phyloP scores from a whole-genome alignment of 1,140 invertebrate genomes.

The Acromyrmex heyeri region DNA sequence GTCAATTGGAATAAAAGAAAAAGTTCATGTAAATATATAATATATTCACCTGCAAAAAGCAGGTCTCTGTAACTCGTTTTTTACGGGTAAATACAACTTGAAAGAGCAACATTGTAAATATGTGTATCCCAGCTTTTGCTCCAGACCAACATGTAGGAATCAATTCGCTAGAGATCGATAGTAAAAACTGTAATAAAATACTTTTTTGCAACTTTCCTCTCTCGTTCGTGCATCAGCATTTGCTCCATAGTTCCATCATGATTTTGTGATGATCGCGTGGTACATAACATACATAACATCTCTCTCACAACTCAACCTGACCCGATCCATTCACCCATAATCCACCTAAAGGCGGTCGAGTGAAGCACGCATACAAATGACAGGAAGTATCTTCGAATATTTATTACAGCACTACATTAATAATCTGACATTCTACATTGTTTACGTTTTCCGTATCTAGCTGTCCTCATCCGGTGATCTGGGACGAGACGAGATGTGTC shows the following conservation, averaged over 20 bases:
- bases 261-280: slow-evolving; percentile 25
- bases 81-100: no score
- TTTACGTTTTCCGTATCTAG: slow-evolving; percentile 21
- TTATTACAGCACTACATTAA: slow-evolving; percentile 43
- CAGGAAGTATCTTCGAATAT: slow-evolving; percentile 41
- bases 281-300: neutral
- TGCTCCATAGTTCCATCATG: neutral
- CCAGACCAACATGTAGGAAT: neutral
- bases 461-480: neutral
- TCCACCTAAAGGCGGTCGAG: neutral
- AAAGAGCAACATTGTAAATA: neutral
- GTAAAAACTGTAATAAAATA: neutral
- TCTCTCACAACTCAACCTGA: neutral
- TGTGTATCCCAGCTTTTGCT: neutral
- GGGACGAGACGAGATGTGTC: slow-evolving; percentile 14
- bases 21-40: neutral
- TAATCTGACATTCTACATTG: slow-evolving; percentile 35
- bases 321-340: neutral
- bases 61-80: no score
- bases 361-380: slow-evolving; percentile 17
- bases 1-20: neutral
- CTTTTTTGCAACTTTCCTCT: neutral
- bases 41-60: no score
- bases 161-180: neutral
- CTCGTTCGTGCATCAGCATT: neutral